Base-by-base conservation (phyloP, 2,797 vertebrate species). In the Pipistrellus pygmaeus region DNA sequence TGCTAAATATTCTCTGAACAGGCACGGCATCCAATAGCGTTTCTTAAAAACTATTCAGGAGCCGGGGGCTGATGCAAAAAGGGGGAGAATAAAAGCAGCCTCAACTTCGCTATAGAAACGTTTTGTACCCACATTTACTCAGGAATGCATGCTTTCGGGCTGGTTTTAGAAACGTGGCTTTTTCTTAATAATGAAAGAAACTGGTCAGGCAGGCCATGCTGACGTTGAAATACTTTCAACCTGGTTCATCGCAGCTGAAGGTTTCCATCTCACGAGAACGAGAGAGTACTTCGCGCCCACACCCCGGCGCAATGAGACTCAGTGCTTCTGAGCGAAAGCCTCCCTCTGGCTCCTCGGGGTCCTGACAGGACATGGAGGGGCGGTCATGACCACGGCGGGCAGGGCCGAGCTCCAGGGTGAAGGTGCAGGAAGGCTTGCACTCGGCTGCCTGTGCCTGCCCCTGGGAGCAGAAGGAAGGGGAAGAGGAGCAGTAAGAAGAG, bases 331-430 rank as follows among this genome's bases (percentile, higher is more conserved):
- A 68, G 78, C 44, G 46, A 85, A 85, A 86, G 80, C 30, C 21
- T 62, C 55, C 9, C 7, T 3, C 5, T 72, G 41, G 71, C 83
- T 92, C 85, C 97, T 69, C 51, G 14, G 80, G 88, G 68, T 75
- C 38, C 86, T 23, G 30, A 27, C 17, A 32, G 17, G 72, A 68
- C 80, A 73, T 64, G 41, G 72, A 57, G n/a, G 13, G 48, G 4
- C 1, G 0, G 17, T 62, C 46, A 3, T 2, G 80, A 44, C 25
- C 20, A 8, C 51, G 72, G 13, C 11, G 85, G 55, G 55, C 53
- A 23, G 10, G 53, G 21, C 53, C 53, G 8, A 23, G 8, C 21
- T 23, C 53, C 53, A 55, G 53, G 53, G 3, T 23, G 53, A 23
- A 55, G 53, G 53, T 55, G 53, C 53, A 55, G 53, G 53, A 55